Conservation (phyloP, 2,797 vertebrate genomes). For the Neosilurus hyrtlii region DNA sequence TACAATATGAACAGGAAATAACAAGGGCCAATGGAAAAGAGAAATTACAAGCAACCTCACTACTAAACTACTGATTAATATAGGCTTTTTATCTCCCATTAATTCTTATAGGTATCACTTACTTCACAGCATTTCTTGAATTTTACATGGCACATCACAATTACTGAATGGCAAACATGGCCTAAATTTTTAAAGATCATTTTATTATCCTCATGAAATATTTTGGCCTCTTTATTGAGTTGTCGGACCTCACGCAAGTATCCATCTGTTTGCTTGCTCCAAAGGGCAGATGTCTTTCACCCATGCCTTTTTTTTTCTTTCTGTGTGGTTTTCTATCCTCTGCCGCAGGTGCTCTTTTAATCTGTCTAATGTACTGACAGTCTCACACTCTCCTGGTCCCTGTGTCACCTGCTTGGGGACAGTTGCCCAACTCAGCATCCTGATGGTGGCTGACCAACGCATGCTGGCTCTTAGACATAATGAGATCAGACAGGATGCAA, state of each 20-base stretch:
- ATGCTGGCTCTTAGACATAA: slow-evolving; percentile 63
- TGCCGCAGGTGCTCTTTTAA: slow-evolving; percentile 66
- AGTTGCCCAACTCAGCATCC: slow-evolving; percentile 43
- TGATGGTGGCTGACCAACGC: slow-evolving; percentile 47
- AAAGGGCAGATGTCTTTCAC: slow-evolving; percentile 73
- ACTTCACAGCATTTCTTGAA: neutral
- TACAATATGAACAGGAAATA: neutral
- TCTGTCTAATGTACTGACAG: slow-evolving; percentile 63
- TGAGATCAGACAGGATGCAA: slow-evolving; percentile 65
- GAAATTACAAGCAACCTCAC: neutral
- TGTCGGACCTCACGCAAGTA: slow-evolving; percentile 58
- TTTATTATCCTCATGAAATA: slow-evolving; percentile 31
- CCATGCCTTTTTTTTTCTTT: slow-evolving; percentile 62
- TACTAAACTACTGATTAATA: neutral
- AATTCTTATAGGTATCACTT: neutral
- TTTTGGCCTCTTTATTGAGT: slow-evolving; percentile 58
- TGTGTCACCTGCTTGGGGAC: slow-evolving; percentile 45
- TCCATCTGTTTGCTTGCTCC: slow-evolving; percentile 71
- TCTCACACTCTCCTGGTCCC: slow-evolving; percentile 50
- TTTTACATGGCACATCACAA: neutral
- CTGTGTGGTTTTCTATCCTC: slow-evolving; percentile 56
- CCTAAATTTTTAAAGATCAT: neutral
- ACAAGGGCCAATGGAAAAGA: neutral
- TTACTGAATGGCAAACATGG: neutral
- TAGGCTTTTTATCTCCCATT: neutral